A percentile compares a stretch with the other conserved stretches of the same genome.
phyloP scores from a whole-genome alignment of 2,888 invertebrate genomes.

The Aleiodes leptofemur region DNA sequence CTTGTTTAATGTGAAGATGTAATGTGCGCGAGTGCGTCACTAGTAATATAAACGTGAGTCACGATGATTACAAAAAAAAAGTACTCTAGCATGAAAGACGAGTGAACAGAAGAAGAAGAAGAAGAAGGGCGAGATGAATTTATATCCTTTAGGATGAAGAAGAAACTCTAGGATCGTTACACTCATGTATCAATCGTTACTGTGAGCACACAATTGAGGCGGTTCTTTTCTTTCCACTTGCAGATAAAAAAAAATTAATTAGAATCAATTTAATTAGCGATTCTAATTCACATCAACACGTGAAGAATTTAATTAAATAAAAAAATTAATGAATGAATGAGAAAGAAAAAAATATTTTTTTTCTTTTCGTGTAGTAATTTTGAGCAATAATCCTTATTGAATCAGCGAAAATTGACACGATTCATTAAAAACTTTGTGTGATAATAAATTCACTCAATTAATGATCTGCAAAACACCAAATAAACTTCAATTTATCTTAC shows the following conservation, averaged over 20 bases:
- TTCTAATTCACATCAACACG: too few species aligned
- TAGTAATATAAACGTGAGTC: slow-evolving; percentile 50
- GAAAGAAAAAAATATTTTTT: too few species aligned
- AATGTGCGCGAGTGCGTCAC: slow-evolving; percentile 42
- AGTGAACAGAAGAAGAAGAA: not conserved
- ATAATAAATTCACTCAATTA: slow-evolving; percentile 17
- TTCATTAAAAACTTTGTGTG: not conserved
- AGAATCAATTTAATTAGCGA: too few species aligned
- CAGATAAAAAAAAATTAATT: too few species aligned
- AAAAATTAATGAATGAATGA: too few species aligned
- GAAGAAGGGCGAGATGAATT: not conserved
- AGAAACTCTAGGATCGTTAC: not conserved
- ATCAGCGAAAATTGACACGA: not conserved
- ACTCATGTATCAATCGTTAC: too few species aligned
- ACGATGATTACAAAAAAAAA: slow-evolving; percentile 56
- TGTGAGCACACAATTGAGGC: not conserved
- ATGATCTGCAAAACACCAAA: slow-evolving; percentile 7
- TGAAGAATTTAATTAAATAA: too few species aligned
- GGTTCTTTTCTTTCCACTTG: too few species aligned
- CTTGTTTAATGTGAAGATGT: slow-evolving; percentile 42
- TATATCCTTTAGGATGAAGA: too few species aligned
- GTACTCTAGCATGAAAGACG: slow-evolving; percentile 49
- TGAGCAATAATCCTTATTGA: not conserved
- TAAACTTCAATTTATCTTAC: slow-evolving; percentile 7
- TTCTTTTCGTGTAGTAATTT: too few species aligned